Evolutionary conservation across 35 echinoderm and acorn worm species (phyloP), one percentile per base, ranked within the genome.

Genomic region (Apostichopus japonicus): DNA sequence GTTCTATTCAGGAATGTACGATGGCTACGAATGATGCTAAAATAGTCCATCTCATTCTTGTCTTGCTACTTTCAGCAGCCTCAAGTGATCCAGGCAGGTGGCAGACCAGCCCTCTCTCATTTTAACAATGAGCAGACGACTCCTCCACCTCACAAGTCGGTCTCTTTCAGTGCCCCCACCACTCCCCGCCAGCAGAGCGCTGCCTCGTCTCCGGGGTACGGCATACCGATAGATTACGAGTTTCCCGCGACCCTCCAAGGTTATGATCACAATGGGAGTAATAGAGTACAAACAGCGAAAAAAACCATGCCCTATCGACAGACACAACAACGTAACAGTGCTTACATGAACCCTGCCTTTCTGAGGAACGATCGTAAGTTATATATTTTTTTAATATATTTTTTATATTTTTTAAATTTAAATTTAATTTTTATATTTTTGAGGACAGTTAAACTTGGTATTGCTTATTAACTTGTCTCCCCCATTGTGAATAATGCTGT

Each of bases 91-190:
- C 11, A 11, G 19, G 63, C 63, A 5, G 19, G 63, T 10, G 63
- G 63, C 63, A 67, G 63, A 19, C 11, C 19, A 19, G 6, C 63
- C 4, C 63, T 67, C 19, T 67, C 63, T 67, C 11, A 19, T 10
- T 67, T 67, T 19, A 67, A 67, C 63, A 67, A 67, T 1, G 63
- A 67, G 19, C 63, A 67, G 63, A 67, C 63, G 63, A 67, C 63
- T 19, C 33, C 33, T 44, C 63, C 63, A 19, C 63, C 63, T 67
- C 63, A 67, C 6, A 79, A 79, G 7, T 24, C 51, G 0, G 78
- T 79, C 1, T 79, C 78, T 27, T 79, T 79, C 78, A 79, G 78
- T 11, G 78, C 78, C 78, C 78, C 78, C 78, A 53, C 78, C 23
- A 79, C 78, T 9, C 78, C 78, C 4, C 78, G 22, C 23, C 78